Evolutionary conservation across 2,888 invertebrate species (phyloP).

Genomic region (Melanchra persicariae): DNA sequence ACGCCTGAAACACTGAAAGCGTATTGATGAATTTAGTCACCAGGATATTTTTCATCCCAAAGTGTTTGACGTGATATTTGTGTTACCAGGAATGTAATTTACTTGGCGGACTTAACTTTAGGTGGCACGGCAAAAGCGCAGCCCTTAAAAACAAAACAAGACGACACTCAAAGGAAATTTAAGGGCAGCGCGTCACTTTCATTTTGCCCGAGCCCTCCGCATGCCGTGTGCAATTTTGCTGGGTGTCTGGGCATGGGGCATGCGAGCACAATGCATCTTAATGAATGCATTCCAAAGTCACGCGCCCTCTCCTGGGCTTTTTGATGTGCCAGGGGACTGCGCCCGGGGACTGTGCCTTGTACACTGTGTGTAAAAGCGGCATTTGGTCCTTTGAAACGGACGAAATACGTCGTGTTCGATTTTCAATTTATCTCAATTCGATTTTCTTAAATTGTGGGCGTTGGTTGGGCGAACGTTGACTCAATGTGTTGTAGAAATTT

Average conservation of each 20-base stretch:
- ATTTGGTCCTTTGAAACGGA: slow-evolving; percentile 33
- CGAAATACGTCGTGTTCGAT: slow-evolving; percentile 36
- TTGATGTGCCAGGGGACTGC: slow-evolving; percentile 57
- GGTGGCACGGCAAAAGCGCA: slow-evolving; percentile 29
- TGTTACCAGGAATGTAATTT: background rate
- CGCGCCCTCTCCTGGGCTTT: slow-evolving; percentile 65
- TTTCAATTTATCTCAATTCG: slow-evolving; percentile 41
- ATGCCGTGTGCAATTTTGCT: slow-evolving; percentile 54
- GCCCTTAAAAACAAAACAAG: slow-evolving; percentile 13
- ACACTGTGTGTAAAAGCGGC: slow-evolving; percentile 30
- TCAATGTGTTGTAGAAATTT: background rate
- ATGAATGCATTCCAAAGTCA: slow-evolving; percentile 80
- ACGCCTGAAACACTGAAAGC: no score
- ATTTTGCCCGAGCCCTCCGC: slow-evolving; percentile 39
- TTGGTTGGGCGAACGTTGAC: background rate
- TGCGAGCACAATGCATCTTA: slow-evolving; percentile 78
- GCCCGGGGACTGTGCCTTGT: slow-evolving; percentile 49
- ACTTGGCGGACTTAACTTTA: background rate
- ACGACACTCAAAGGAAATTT: slow-evolving; percentile 11
- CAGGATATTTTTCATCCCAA: no score
- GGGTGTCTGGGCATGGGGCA: slow-evolving; percentile 55
- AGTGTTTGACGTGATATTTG: no score
- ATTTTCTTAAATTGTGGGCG: slow-evolving; percentile 2
- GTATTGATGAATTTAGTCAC: no score
- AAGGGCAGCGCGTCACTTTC: slow-evolving; percentile 45